A percentile compares a stretch with the other conserved stretches of the same genome.
phyloP scores from a whole-genome alignment of 2,888 invertebrate species.

The Octodonta nipae region DNA sequence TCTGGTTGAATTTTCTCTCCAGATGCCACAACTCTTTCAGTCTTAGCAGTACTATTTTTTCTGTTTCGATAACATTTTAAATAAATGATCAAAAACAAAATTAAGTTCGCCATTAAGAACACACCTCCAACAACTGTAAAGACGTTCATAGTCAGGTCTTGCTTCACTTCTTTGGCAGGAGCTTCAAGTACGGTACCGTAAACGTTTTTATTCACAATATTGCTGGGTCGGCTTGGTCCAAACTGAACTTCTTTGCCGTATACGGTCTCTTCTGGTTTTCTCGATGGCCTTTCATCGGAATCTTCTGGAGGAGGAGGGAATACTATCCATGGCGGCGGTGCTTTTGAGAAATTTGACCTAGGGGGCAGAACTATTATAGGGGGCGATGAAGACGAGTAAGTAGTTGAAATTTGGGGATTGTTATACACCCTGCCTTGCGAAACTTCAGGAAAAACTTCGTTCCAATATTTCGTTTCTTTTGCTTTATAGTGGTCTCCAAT shows the following conservation, averaged over 20 bases:
- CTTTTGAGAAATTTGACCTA: conserved; percentile 7
- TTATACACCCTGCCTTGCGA: conserved; percentile 31
- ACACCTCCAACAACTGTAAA: conserved; percentile 52
- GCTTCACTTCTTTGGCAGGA: conserved; percentile 27
- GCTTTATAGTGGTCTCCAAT: conserved; percentile 63
- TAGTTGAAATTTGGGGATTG: neutral
- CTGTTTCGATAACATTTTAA: conserved; percentile 49
- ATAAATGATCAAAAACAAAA: conserved; percentile 54
- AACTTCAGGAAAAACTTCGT: conserved; percentile 63
- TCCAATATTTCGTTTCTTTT: conserved; percentile 72
- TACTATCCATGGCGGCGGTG: conserved; percentile 3
- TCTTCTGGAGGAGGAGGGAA: neutral
- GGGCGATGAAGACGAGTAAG: conserved; percentile 8
- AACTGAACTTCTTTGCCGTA: conserved; percentile 13
- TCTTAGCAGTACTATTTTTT: conserved; percentile 31
- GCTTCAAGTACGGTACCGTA: conserved; percentile 33
- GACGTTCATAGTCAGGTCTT: conserved; percentile 41
- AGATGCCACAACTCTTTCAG: conserved; percentile 27
- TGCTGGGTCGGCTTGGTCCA: conserved; percentile 15
- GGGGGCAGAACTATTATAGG: conserved; percentile 12
- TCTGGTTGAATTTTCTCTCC: conserved; percentile 27
- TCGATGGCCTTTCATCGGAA: neutral
- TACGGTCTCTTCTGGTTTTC: conserved; percentile 3
- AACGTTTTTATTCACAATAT: conserved; percentile 15
- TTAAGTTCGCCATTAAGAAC: conserved; percentile 59